Percentiles rank a stretch among this genome's conserved stretches.
Evolutionary conservation across 2,113 vertebrate genomes (phyloP).

Genomic region (Psilopsiagon aymara): DNA sequence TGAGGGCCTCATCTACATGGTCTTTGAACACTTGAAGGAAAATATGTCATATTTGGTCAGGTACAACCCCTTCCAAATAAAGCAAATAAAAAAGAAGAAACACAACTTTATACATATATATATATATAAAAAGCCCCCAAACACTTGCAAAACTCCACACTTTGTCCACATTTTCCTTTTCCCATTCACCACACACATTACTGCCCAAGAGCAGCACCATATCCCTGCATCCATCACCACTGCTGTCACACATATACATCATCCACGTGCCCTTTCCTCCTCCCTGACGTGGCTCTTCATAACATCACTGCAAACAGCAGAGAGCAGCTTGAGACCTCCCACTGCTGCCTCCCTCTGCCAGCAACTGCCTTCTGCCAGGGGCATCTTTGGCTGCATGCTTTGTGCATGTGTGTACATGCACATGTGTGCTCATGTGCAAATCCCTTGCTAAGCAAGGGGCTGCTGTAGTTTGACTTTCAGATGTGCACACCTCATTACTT

Average conservation of each 20-base stretch:
- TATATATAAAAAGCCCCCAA: neutral
- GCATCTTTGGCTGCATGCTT: neutral
- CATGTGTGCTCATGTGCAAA: accelerated
- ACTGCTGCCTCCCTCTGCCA: neutral
- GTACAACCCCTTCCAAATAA: neutral
- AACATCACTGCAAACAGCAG: neutral
- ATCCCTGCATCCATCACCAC: neutral
- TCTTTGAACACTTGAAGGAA: neutral
- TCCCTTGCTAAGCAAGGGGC: neutral
- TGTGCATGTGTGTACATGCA: neutral
- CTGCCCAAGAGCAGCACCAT: neutral
- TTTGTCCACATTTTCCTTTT: neutral
- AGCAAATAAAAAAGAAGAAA: neutral
- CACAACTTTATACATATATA: neutral
- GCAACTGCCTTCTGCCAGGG: neutral
- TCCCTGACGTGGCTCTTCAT: accelerated
- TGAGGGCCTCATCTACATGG: neutral
- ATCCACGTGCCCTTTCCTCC: neutral
- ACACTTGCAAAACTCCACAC: neutral
- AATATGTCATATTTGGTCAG: neutral
- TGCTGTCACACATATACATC: accelerated
- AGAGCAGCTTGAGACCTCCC: neutral
- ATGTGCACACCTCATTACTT: neutral
- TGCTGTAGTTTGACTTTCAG: neutral
- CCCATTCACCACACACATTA: neutral